phyloP scores from a whole-genome alignment of 2,797 vertebrate genomes.

The Sebastes jordani region DNA sequence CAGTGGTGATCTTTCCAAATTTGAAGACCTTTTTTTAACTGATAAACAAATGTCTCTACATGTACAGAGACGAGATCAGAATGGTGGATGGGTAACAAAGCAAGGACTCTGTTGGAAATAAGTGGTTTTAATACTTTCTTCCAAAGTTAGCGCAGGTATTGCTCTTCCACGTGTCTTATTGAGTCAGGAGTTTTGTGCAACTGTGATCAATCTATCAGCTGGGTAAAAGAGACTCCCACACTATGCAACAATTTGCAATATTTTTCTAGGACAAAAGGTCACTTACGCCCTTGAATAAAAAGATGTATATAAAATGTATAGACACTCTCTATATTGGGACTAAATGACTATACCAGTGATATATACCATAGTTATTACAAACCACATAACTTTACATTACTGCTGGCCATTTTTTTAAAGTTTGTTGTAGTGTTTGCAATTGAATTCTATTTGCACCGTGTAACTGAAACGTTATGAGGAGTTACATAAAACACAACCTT shows the following conservation, averaged over 20 bases:
- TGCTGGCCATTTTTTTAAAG: neutral
- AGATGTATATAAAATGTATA: neutral
- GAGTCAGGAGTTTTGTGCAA: neutral
- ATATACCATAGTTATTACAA: neutral
- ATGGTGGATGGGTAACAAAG: neutral
- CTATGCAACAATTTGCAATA: neutral
- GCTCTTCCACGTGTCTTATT: neutral
- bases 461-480: neutral
- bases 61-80: neutral
- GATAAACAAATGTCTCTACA: conserved; percentile 33
- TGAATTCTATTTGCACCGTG: neutral
- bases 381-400: neutral
- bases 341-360: neutral
- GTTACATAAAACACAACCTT: neutral
- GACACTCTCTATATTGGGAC: neutral
- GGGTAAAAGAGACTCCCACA: neutral
- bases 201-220: neutral
- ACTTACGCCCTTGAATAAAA: neutral
- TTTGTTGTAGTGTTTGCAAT: neutral
- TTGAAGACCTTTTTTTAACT: conserved; percentile 28
- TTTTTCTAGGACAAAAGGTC: neutral
- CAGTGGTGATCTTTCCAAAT: conserved; percentile 53
- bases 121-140: neutral
- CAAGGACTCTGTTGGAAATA: neutral
- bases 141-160: neutral